Evolutionary conservation across 2,797 vertebrate genomes (phyloP), one percentile per base, ranked within the genome.

Genomic region (Sphaeramia orbicularis): DNA sequence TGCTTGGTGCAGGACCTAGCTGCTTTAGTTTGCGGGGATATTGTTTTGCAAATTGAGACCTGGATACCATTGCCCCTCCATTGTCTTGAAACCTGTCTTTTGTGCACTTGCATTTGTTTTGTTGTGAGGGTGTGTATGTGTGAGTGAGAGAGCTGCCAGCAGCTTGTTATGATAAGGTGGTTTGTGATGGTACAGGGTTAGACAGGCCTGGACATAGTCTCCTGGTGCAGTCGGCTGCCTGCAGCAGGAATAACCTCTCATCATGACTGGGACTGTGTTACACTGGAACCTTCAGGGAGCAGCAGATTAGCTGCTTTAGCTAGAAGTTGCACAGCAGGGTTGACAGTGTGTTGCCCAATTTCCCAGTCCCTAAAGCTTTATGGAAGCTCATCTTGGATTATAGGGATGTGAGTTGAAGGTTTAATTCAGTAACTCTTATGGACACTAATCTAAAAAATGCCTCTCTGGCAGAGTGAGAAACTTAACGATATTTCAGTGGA

Each of bases 131-230:
- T 18, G 51, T 37, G 43, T 19, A 40, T 15, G 19, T 24, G 42
- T 36, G 69, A n/a, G 62, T 15, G 62, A 16, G 37, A n/a, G 21
- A 15, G 24, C 27, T 47, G 61, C 48, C 63, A 55, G 54, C 52
- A 32, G 51, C 47, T 64, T 81, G 80, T 78, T 76, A 18, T 81
- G 74, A 76, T 80, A 78, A 68, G 67, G 37, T 38, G 60, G 54
- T 53, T 48, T 61, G 62, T 67, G 78, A 71, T 51, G 71, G 59
- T 56, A 11, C 74, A 13, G 63, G 51, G 56, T 56, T 11, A 65
- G 74, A 78, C 85, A 85, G 80, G 88, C 63, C 76, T 40, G 64
- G 73, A 84, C 85, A 86, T 64, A 65, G 71, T 45, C 67, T 41
- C 36, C 27, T 36, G 57, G 44, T 50, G 45, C 40, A 61, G 49